Evolutionary conservation across 2,888 invertebrate species (phyloP).

Genomic region (Panopea generosa): DNA sequence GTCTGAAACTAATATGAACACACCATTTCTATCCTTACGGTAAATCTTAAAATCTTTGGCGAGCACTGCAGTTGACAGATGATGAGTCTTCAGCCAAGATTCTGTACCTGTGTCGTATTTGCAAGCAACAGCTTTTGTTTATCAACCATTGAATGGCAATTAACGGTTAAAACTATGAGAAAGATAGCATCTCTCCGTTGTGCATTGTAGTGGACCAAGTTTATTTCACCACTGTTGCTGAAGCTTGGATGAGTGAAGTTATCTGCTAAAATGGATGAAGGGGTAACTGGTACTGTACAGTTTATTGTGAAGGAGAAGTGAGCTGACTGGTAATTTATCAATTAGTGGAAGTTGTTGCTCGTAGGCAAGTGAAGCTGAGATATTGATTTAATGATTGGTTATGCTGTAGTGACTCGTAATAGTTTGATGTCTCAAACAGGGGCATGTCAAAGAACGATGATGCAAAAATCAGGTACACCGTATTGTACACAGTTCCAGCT

Average conservation of each 20-base stretch:
- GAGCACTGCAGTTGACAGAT: constrained; percentile 3
- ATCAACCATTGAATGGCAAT: constrained; percentile 13
- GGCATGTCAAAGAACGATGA: neutral
- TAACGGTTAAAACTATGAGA: neutral
- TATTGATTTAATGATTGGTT: no score
- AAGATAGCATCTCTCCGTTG: constrained; percentile 4
- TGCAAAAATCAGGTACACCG: constrained; percentile 1
- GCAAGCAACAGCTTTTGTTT: neutral
- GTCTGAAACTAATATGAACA: neutral
- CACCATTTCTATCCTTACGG: neutral
- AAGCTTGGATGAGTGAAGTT: neutral
- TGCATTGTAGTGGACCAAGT: neutral
- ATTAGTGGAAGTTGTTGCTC: neutral
- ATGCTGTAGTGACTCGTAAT: neutral
- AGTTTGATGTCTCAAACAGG: constrained; percentile 1
- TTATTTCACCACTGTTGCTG: neutral
- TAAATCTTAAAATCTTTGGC: constrained; percentile 4
- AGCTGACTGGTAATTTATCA: neutral
- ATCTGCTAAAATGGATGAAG: neutral
- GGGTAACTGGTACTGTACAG: neutral
- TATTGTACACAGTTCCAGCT: constrained; percentile 4
- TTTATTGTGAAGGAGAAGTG: neutral
- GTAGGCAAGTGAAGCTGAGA: constrained; percentile 3
- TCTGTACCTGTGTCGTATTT: constrained; percentile 9
- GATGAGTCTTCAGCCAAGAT: constrained; percentile 5